Evolutionary conservation across 1,140 invertebrate species (phyloP).

Genomic region (Bombus soroeensis): DNA sequence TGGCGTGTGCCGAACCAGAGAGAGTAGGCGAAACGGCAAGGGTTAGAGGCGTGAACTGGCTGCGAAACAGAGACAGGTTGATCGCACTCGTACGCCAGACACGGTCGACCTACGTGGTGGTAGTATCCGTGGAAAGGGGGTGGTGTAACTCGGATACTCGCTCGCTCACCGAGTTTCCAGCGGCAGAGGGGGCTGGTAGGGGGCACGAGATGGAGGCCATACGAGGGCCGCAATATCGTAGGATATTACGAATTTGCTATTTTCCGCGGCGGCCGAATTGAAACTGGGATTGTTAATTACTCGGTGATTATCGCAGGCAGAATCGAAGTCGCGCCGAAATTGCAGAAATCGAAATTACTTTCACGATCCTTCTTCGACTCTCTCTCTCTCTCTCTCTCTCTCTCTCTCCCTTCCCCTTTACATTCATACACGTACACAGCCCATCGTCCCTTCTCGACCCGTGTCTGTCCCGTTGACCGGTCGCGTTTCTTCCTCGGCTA

Average conservation of each 20-base stretch:
- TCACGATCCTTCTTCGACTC: slow-evolving; percentile 42
- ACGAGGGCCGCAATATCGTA: slow-evolving; percentile 79
- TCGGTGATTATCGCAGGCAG: slow-evolving; percentile 80
- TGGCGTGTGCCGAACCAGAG: slow-evolving; percentile 19
- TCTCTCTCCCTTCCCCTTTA: neutral
- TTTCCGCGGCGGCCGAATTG: slow-evolving; percentile 81
- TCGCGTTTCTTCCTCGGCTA: too few relatives aligned
- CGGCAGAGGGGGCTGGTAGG: neutral
- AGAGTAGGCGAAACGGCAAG: neutral
- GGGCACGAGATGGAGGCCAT: slow-evolving; percentile 51
- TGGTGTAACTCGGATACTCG: slow-evolving; percentile 61
- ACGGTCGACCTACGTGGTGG: slow-evolving; percentile 5
- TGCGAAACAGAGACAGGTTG: slow-evolving; percentile 31
- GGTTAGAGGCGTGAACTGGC: slow-evolving; percentile 1
- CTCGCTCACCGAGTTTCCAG: slow-evolving; percentile 63
- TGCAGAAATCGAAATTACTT: slow-evolving; percentile 79
- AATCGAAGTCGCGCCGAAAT: slow-evolving; percentile 75
- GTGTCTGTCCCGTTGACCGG: too few relatives aligned
- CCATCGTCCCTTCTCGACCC: too few relatives aligned
- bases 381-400: neutral
- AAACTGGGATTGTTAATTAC: slow-evolving; percentile 84
- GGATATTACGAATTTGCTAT: slow-evolving; percentile 84
- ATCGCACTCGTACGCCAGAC: slow-evolving; percentile 15
- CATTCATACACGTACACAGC: neutral
- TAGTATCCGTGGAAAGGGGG: slow-evolving; percentile 21